Evolutionary conservation across 2,113 vertebrate species (phyloP).

Genomic region (Megaceryle torquata): DNA sequence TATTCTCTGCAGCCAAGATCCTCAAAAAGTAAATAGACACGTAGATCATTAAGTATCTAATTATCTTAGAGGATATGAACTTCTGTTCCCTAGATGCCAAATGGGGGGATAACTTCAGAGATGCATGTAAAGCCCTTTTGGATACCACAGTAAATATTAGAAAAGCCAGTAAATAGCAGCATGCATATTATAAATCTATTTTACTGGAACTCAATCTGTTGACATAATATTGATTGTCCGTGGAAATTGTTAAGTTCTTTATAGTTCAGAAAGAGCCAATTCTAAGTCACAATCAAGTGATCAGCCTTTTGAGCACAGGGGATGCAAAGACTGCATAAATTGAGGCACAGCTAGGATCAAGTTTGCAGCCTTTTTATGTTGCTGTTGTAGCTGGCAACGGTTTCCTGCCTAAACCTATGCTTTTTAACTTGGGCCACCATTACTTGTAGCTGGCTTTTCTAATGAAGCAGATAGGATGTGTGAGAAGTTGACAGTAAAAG

Average conservation of each 20-base stretch:
- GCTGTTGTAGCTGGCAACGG: neutral
- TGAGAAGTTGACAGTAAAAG: neutral
- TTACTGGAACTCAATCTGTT: neutral
- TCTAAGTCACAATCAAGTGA: neutral
- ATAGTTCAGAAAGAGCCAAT: neutral
- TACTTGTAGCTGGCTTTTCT: neutral
- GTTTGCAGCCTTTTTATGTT: neutral
- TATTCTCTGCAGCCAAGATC: conserved; percentile 53
- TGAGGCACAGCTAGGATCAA: neutral
- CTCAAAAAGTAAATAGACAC: conserved; percentile 67
- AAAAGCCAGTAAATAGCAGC: conserved; percentile 35
- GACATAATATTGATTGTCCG: neutral
- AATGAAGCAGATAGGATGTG: neutral
- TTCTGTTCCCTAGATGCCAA: conserved; percentile 57
- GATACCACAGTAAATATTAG: conserved; percentile 47
- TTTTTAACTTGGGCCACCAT: neutral
- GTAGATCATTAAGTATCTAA: conserved; percentile 70
- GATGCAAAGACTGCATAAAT: neutral
- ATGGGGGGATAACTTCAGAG: conserved; percentile 27
- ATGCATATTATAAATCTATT: conserved; percentile 16
- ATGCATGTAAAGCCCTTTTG: neutral
- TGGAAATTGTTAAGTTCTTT: neutral
- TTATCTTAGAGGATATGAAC: conserved; percentile 68
- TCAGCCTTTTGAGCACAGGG: neutral
- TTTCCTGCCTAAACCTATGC: neutral